These are phyloP conservation scores for Albula glossodonta DNA, from an alignment of 2,113 vertebrate genomes.

Conservation along the genomic window DNA sequence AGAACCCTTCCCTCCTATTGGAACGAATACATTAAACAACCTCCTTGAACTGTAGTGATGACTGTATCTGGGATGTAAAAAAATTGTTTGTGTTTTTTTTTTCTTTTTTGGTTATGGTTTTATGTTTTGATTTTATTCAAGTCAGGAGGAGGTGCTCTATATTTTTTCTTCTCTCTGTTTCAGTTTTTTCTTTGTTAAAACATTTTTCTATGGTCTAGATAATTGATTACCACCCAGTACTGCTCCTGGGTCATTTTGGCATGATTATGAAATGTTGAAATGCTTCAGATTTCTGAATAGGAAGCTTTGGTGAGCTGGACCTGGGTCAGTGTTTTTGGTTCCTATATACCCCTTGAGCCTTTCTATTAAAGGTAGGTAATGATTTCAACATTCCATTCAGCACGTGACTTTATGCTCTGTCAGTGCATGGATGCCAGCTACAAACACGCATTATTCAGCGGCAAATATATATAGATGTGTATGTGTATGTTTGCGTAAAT, in stretches of 20 bases:
- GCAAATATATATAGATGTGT: slow-evolving; percentile 56
- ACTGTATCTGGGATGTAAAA: slow-evolving; percentile 26
- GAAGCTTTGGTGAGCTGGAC: slow-evolving; percentile 46
- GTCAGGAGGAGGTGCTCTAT: slow-evolving; percentile 14
- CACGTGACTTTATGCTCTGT: slow-evolving; percentile 63
- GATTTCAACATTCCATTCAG: slow-evolving; percentile 54
- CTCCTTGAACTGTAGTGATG: slow-evolving; percentile 20
- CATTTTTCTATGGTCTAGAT: slow-evolving; percentile 55
- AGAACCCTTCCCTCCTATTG: slow-evolving; percentile 42
- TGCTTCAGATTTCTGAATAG: slow-evolving; percentile 27
- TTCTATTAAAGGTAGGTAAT: slow-evolving; percentile 47
- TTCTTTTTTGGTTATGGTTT: slow-evolving; percentile 44
- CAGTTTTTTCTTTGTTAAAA: background rate
- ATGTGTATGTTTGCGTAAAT: slow-evolving; percentile 60
- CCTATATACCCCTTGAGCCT: slow-evolving; percentile 43
- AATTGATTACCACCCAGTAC: slow-evolving; percentile 48
- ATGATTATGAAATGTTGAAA: slow-evolving; percentile 32
- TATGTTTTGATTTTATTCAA: slow-evolving; percentile 36
- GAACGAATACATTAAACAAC: background rate
- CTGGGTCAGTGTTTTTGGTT: slow-evolving; percentile 51
- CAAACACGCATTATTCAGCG: slow-evolving; percentile 59
- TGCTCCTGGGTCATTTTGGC: slow-evolving; percentile 46
- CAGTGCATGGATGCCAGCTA: slow-evolving; percentile 68
- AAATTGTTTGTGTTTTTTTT: slow-evolving; percentile 16
- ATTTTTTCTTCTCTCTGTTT: background rate